Evolutionary conservation across 2,797 vertebrate genomes (phyloP).

Genomic region (Xenops minutus): DNA sequence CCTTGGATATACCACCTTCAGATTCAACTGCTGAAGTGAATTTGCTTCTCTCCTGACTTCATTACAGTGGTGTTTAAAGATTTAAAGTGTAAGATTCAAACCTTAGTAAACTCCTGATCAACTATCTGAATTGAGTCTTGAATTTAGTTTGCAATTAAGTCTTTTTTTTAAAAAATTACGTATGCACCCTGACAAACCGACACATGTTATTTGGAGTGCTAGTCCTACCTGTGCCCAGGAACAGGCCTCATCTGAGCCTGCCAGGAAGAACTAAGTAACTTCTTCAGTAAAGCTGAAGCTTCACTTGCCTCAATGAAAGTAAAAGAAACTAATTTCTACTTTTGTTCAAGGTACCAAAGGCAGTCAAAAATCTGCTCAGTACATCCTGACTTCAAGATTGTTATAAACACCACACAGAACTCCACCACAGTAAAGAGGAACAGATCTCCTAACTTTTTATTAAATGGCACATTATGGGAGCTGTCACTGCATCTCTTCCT

Average conservation of each 20-base stretch:
- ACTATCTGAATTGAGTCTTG: background rate
- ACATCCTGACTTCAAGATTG: background rate
- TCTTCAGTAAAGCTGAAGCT: background rate
- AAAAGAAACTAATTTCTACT: background rate
- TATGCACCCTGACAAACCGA: background rate
- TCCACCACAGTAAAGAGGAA: background rate
- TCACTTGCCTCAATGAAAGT: background rate
- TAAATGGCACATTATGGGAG: accelerated
- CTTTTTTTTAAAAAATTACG: too few relatives aligned
- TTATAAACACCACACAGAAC: background rate
- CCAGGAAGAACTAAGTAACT: background rate
- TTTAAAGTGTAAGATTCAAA: background rate
- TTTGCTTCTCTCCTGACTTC: background rate
- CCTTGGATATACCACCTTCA: background rate
- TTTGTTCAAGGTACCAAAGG: background rate
- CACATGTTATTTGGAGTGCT: accelerated
- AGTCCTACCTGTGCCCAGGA: background rate
- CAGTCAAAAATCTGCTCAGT: background rate
- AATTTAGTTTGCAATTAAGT: background rate
- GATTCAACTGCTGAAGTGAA: background rate
- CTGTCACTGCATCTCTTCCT: background rate
- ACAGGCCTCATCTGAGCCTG: background rate
- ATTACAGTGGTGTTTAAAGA: background rate
- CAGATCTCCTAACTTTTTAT: background rate
- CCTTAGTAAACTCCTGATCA: background rate